Conservation (phyloP, 2,113 vertebrate species). For the Oreamnos americanus region DNA sequence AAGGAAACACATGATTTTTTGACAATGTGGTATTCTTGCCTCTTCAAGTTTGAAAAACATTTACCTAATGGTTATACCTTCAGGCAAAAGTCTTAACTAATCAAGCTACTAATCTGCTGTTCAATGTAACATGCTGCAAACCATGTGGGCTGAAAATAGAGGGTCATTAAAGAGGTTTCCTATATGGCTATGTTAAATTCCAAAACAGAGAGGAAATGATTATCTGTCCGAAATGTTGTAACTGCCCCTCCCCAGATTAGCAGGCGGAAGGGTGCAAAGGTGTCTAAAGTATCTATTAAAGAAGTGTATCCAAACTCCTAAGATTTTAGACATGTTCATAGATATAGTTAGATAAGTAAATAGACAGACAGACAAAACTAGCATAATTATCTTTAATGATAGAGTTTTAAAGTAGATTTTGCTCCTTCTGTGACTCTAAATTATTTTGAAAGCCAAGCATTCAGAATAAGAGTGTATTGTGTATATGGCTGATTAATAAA, state of each 20-base stretch:
- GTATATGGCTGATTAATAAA: slow-evolving; percentile 1
- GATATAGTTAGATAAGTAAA: not conserved
- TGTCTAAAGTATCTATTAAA: not conserved
- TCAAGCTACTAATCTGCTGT: slow-evolving; percentile 51
- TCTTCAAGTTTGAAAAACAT: slow-evolving; percentile 5
- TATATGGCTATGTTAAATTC: not conserved
- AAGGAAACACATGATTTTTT: not conserved
- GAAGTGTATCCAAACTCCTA: slow-evolving; percentile 24
- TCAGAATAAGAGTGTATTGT: not conserved
- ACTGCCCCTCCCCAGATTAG: not conserved
- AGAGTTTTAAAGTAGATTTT: not conserved
- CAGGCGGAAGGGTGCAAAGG: accelerated
- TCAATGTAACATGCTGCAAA: slow-evolving; percentile 2
- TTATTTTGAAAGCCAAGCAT: not conserved
- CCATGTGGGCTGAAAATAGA: not conserved
- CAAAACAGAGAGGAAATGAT: not conserved
- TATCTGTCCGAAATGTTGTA: not conserved
- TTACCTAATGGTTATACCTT: slow-evolving; percentile 26
- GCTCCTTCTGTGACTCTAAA: not conserved
- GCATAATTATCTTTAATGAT: not conserved
- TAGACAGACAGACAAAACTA: not conserved
- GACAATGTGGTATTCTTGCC: not conserved
- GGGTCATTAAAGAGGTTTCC: slow-evolving; percentile 11
- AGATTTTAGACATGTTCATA: not conserved
- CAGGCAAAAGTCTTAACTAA: slow-evolving; percentile 65